Evolutionary conservation across 1,140 invertebrate species (phyloP).

Genomic region (Listronotus oregonensis): DNA sequence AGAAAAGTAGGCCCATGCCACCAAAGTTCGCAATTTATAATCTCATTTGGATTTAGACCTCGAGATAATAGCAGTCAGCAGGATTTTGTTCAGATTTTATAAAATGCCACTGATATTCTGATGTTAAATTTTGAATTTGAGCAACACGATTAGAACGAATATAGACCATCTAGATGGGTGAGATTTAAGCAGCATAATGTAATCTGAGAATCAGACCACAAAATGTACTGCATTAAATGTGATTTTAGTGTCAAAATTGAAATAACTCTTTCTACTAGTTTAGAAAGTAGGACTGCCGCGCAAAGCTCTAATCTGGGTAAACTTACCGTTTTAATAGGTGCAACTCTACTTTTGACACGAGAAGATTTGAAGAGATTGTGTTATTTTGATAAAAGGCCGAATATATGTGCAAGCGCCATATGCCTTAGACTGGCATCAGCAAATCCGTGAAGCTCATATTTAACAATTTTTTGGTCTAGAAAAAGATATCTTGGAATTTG

Average conservation of each 20-base stretch:
- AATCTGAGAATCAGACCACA: constrained; percentile 56
- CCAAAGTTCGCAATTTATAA: constrained; percentile 42
- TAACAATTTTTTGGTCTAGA: constrained; percentile 56
- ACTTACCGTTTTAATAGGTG: too few relatives aligned
- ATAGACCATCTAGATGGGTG: constrained; percentile 46
- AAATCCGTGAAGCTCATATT: constrained; percentile 50
- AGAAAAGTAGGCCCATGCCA: constrained; percentile 45
- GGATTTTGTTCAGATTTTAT: constrained; percentile 56
- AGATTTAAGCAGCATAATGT: constrained; percentile 50
- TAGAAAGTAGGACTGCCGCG: constrained; percentile 11
- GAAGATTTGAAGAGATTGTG: too few relatives aligned
- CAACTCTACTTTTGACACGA: too few relatives aligned
- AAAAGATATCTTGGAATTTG: constrained; percentile 39
- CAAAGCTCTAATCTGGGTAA: constrained; percentile 9
- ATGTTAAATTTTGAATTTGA: constrained; percentile 40
- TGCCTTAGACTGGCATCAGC: constrained; percentile 44
- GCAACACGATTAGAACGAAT: constrained; percentile 54
- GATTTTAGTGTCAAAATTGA: constrained; percentile 38
- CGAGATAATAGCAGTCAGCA: constrained; percentile 56
- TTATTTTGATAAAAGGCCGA: constrained; percentile 3
- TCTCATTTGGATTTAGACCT: constrained; percentile 45
- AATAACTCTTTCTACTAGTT: constrained; percentile 15
- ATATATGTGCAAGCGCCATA: constrained; percentile 49
- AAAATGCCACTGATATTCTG: constrained; percentile 38
- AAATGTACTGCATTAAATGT: constrained; percentile 37